Percentiles rank a stretch among this genome's conserved stretches.
These are phyloP conservation scores for Patella vulgata DNA, from an alignment of 1,140 invertebrate genomes.

Conservation along the genomic window DNA sequence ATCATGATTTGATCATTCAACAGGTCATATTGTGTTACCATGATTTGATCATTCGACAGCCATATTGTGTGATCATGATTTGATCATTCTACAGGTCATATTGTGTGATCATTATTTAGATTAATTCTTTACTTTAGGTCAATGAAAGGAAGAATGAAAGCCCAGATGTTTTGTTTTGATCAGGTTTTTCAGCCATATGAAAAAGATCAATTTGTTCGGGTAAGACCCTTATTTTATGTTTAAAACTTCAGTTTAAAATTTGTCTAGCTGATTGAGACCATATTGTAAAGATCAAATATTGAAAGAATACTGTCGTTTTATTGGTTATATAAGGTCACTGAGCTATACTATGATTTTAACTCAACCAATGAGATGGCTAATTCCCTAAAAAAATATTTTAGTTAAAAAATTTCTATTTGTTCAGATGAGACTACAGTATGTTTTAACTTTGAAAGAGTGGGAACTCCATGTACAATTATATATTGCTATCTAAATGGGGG, in stretches of 20 bases:
- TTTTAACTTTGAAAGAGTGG: too few species aligned
- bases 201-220: constrained; percentile 59
- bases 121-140: constrained; percentile 44
- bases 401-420: too few species aligned
- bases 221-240: constrained; percentile 25
- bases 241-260: too few species aligned
- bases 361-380: too few species aligned
- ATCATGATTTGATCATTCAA: not conserved
- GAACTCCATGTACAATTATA: too few species aligned
- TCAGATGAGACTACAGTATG: too few species aligned
- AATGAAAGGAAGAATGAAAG: constrained; percentile 55
- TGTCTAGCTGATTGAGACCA: not conserved
- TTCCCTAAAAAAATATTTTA: too few species aligned
- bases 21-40: not conserved
- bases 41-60: not conserved
- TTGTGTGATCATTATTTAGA: not conserved
- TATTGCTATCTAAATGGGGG: too few species aligned
- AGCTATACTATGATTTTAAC: too few species aligned
- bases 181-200: constrained; percentile 61
- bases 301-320: not conserved
- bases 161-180: constrained; percentile 61
- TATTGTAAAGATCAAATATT: not conserved
- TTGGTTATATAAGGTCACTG: not conserved
- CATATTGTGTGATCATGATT: too few species aligned
- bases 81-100: not conserved